A percentile compares a stretch with the other conserved stretches of the same genome.
phyloP scores from a whole-genome alignment of 2,113 vertebrate species.

The Candoia aspera region DNA sequence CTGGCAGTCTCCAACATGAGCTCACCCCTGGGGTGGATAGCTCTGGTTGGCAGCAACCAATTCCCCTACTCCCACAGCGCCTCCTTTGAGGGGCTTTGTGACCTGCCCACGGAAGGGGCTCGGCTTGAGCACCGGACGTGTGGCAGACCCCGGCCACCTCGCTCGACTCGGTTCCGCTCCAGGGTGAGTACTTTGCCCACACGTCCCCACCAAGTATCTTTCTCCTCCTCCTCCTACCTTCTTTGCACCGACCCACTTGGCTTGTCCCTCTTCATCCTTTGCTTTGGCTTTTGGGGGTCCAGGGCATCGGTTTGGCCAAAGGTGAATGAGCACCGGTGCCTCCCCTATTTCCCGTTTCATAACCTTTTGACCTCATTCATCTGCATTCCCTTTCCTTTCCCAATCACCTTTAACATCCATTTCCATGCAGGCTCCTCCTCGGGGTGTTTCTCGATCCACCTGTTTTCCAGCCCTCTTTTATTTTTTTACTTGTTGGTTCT shows the following conservation, averaged over 20 bases:
- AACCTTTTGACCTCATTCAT: not conserved
- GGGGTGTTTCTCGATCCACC: not conserved
- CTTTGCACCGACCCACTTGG: no score
- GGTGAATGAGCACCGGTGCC: not conserved
- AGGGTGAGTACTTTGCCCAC: conserved; percentile 47
- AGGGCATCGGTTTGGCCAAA: not conserved
- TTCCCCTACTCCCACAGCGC: conserved; percentile 76
- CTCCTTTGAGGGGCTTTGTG: conserved; percentile 86
- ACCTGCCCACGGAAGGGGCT: conserved; percentile 86
- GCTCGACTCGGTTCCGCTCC: conserved; percentile 75
- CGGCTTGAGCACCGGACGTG: conserved; percentile 87
- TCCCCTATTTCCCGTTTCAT: not conserved
- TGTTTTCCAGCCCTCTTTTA: not conserved
- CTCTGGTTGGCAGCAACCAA: conserved; percentile 72
- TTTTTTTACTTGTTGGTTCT: not conserved
- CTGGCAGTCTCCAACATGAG: conserved; percentile 50
- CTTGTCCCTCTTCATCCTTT: not conserved
- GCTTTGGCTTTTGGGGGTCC: not conserved
- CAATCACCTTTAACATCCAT: not conserved
- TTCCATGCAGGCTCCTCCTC: no score
- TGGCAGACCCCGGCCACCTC: conserved; percentile 83
- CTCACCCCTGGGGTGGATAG: conserved; percentile 76
- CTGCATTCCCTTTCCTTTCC: not conserved
- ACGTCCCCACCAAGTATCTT: not conserved
- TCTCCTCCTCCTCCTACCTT: no score